Percentiles rank a stretch among this genome's conserved stretches.
phyloP scores from a whole-genome alignment of 1,140 invertebrate species.

The Globodera rostochiensis region DNA sequence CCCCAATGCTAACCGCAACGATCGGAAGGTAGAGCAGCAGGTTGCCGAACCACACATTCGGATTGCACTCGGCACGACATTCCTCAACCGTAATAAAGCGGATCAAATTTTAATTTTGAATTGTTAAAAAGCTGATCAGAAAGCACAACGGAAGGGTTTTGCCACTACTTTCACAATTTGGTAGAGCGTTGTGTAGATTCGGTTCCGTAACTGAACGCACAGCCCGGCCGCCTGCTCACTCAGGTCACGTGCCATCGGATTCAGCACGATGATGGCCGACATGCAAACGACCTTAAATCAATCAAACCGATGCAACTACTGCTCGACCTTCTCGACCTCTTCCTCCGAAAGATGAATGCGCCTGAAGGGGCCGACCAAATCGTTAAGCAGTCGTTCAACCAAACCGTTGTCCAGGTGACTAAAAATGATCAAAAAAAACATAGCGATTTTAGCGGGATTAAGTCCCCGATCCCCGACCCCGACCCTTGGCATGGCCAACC shows the following conservation, averaged over 20 bases:
- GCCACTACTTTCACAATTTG: constrained; percentile 54
- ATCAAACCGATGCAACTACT: background rate
- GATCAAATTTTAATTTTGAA: too few species aligned
- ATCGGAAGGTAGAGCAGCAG: constrained; percentile 50
- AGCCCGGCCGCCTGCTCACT: constrained; percentile 48
- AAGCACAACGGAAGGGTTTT: constrained; percentile 19
- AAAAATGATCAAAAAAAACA: constrained; percentile 12
- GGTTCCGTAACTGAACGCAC: constrained; percentile 47
- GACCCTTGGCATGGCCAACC: too few species aligned
- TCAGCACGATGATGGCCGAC: constrained; percentile 62
- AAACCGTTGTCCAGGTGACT: constrained; percentile 63
- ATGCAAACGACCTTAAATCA: constrained; percentile 49
- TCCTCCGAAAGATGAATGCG: constrained; percentile 57
- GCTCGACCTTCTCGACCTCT: constrained; percentile 39
- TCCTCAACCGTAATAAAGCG: constrained; percentile 13
- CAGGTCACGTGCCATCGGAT: constrained; percentile 61
- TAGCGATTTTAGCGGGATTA: background rate
- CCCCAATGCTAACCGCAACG: constrained; percentile 44
- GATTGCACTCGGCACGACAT: constrained; percentile 29
- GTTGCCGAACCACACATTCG: constrained; percentile 46
- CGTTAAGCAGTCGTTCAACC: constrained; percentile 56
- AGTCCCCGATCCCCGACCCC: background rate
- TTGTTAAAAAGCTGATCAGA: background rate
- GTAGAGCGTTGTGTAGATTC: constrained; percentile 57
- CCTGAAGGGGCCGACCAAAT: constrained; percentile 59